A percentile compares a stretch with the other conserved stretches of the same genome.
Evolutionary conservation across 1,140 invertebrate species (phyloP).

Genomic region (Dufourea novaeangliae): DNA sequence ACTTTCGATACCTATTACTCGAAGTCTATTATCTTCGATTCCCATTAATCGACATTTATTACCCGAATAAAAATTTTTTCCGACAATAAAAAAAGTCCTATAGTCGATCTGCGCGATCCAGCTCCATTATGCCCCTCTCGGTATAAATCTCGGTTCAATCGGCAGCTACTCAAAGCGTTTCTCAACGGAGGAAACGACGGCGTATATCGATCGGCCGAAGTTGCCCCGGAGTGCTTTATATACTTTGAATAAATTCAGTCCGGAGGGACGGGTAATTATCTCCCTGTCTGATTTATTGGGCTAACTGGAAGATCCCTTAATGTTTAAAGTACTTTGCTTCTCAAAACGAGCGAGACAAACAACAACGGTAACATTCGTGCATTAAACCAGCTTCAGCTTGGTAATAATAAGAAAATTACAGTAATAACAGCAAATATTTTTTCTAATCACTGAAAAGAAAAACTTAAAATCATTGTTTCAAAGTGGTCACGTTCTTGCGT

Average conservation of each 20-base stretch:
- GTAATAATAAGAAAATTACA: background rate
- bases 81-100: background rate
- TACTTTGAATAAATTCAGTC: constrained; percentile 42
- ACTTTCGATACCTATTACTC: no score
- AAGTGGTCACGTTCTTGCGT: background rate
- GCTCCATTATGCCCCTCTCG: background rate
- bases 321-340: constrained; percentile 28
- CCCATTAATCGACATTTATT: no score
- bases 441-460: no score
- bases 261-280: constrained; percentile 32
- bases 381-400: constrained; percentile 16
- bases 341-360: constrained; percentile 8
- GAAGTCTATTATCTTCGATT: no score
- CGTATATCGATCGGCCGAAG: constrained; percentile 19
- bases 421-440: no score
- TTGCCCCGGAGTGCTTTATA: constrained; percentile 8
- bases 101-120: no score
- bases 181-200: constrained; percentile 7
- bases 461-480: no score
- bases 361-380: constrained; percentile 27
- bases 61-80: background rate
- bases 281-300: constrained; percentile 22
- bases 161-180: background rate
- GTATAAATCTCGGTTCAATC: constrained; percentile 28
- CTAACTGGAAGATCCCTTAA: constrained; percentile 30